Base-by-base conservation (phyloP, 2,113 vertebrate genomes). In the Tympanuchus pallidicinctus region DNA sequence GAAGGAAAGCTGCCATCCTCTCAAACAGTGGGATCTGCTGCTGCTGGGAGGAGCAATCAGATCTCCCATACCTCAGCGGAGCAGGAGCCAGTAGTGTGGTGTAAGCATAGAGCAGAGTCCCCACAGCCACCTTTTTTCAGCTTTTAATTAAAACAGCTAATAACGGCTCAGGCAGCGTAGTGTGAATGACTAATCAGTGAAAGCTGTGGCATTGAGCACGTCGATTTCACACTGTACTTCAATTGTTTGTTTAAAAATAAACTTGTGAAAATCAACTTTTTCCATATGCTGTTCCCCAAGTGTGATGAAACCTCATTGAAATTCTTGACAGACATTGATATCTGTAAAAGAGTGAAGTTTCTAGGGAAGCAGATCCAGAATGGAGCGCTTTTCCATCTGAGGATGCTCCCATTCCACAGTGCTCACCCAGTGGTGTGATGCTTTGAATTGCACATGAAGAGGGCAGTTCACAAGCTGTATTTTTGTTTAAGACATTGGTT, bases 111-210 rank as follows among this genome's bases (percentile, higher is more conserved):
- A 24, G 8, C 47, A 15, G 91, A 86, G 72, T 82, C 75, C 85
- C 91, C 50, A 25, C 43, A 57, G 85, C 32, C 86, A 82, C n/a
- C 4, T 13, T 63, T 86, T 61, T 50, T 64, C 76, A 91, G 52
- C 22, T 71, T 83, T 91, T 91, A 88, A 92, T 96, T 89, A 82
- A 73, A 81, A 24, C 56, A 60, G n/a, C 56, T 78, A 80, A 72
- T 0, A 19, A 69, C 13, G 42, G 69, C 54, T 48, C 22, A 57
- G 77, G 70, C 82, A 77, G 88, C 70, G 13, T 20, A 86, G 54
- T 82, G 57, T 10, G 1, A 17, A 10, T 83, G 73, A 84, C 30
- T 2, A 0, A 28, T 32, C 73, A 48, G 75, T 64, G 79, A 52
- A 56, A 83, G 30, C 69, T 61, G 13, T 15, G 56, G 56, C 67